Evolutionary conservation across 1,140 invertebrate genomes (phyloP).

Genomic region (Proctacanthus coquilletti): DNA sequence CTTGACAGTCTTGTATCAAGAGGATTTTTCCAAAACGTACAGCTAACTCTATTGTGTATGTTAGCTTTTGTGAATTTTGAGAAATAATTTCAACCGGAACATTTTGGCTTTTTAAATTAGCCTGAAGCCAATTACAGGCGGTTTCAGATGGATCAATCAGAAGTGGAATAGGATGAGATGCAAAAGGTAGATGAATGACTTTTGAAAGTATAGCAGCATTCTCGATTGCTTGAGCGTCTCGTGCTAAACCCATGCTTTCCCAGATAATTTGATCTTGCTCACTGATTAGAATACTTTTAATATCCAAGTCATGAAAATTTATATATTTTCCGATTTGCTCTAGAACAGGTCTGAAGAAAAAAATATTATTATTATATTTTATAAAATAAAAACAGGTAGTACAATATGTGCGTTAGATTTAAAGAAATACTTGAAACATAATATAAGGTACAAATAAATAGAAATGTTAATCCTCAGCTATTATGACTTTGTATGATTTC

Average conservation of each 20-base stretch:
- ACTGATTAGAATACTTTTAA: slow-evolving; percentile 13
- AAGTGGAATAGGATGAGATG: slow-evolving; percentile 40
- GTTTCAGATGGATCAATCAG: slow-evolving; percentile 80
- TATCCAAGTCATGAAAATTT: slow-evolving; percentile 2
- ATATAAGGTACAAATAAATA: no score
- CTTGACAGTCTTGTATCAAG: slow-evolving; percentile 59
- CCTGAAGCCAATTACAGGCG: slow-evolving; percentile 68
- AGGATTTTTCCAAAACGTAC: slow-evolving; percentile 83
- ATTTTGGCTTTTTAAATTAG: slow-evolving; percentile 40
- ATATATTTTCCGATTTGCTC: slow-evolving; percentile 11
- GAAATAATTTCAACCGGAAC: slow-evolving; percentile 55
- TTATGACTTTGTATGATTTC: no score
- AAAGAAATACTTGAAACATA: no score
- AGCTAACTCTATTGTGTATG: slow-evolving; percentile 72
- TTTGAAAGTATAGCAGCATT: slow-evolving; percentile 30
- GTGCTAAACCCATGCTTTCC: slow-evolving; percentile 25
- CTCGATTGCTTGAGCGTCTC: slow-evolving; percentile 28
- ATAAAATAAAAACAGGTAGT: no score
- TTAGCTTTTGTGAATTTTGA: slow-evolving; percentile 63
- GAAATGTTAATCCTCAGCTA: no score
- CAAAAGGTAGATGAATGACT: slow-evolving; percentile 20
- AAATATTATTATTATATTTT: no score
- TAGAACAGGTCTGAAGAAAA: slow-evolving; percentile 11
- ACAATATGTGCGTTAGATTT: no score
- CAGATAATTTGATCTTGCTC: slow-evolving; percentile 29